Conservation (phyloP, 2,113 vertebrate genomes). For the Chroicocephalus ridibundus region DNA sequence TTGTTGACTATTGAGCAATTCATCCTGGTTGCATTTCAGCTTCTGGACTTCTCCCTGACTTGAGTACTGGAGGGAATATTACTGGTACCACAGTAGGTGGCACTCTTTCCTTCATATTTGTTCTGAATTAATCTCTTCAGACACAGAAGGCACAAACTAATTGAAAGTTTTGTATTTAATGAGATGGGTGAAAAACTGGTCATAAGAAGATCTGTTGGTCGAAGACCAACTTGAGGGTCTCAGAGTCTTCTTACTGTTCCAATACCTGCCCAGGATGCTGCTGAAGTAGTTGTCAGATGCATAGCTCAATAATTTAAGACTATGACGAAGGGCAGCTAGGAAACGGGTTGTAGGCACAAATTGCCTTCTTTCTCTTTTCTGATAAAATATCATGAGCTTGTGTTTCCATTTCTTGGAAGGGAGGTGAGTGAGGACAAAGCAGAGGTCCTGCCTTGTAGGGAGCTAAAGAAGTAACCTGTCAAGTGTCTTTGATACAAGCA, state of each 20-base stretch:
- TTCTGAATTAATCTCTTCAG: background rate
- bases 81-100: slow-evolving; percentile 15
- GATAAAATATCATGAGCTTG: background rate
- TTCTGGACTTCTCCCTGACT: background rate
- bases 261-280: background rate
- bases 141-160: background rate
- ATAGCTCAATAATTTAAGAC: background rate
- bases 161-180: background rate
- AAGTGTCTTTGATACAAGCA: background rate
- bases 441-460: background rate
- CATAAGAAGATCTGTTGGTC: background rate
- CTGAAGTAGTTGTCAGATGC: background rate
- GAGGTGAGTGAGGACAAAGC: background rate
- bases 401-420: background rate
- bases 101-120: slow-evolving; percentile 22
- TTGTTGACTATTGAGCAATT: background rate
- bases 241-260: background rate
- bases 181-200: background rate
- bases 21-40: background rate
- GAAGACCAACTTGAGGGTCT: background rate
- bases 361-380: background rate
- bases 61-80: background rate
- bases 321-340: background rate
- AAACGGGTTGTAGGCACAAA: background rate
- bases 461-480: background rate